Evolutionary conservation across 2,113 vertebrate species (phyloP).

Genomic region (Terrapene triunguis): DNA sequence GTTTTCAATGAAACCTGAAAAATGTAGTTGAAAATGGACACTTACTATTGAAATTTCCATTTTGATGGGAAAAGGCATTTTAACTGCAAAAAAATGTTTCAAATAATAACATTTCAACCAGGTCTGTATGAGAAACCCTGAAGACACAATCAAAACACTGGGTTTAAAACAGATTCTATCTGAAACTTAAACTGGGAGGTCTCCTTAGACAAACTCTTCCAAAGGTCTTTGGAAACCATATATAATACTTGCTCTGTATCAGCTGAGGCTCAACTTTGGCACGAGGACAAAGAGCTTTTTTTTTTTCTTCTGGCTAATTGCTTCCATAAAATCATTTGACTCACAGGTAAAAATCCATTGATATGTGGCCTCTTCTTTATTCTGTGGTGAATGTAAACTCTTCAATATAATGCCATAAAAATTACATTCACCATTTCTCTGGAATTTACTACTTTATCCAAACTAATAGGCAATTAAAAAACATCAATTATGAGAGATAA

Average conservation of each 20-base stretch:
- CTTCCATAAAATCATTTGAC: background rate
- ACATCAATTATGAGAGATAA: background rate
- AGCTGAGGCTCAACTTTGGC: background rate
- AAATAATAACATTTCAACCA: background rate
- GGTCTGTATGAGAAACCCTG: background rate
- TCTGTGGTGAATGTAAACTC: background rate
- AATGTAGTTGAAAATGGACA: background rate
- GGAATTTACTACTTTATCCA: slow-evolving; percentile 2
- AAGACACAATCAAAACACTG: background rate
- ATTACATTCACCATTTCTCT: background rate
- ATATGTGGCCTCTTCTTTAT: background rate
- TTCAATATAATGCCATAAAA: background rate
- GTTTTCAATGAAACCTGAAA: background rate
- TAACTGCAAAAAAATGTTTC: background rate
- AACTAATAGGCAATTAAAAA: background rate
- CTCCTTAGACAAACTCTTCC: background rate
- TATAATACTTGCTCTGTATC: background rate
- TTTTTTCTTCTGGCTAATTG: background rate
- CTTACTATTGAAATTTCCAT: background rate
- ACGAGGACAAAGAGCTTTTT: background rate
- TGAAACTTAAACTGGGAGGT: background rate
- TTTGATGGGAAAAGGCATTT: background rate
- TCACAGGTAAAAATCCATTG: background rate
- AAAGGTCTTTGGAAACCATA: background rate
- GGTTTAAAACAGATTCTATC: background rate